phyloP scores from a whole-genome alignment of 2,797 vertebrate species.

The Euthynnus affinis region DNA sequence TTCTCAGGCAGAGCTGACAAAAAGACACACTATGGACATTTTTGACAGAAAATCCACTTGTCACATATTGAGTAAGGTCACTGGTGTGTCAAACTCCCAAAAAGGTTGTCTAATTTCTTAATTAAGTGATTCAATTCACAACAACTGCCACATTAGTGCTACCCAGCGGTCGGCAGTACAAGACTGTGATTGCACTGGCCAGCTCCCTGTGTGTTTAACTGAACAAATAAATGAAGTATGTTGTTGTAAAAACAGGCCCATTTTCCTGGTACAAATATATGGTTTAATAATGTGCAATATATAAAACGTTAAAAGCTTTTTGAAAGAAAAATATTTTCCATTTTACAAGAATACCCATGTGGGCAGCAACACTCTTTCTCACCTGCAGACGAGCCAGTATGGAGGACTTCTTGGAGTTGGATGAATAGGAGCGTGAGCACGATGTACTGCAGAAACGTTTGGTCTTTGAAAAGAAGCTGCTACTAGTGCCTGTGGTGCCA shows the following conservation, averaged over 20 bases:
- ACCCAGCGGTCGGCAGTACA: neutral
- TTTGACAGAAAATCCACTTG: neutral
- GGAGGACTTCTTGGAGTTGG: constrained; percentile 95
- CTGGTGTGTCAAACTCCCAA: neutral
- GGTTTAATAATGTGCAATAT: too few species aligned
- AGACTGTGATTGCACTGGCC: neutral
- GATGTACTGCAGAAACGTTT: constrained; percentile 96
- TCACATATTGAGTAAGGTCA: neutral
- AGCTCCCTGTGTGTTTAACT: too few species aligned
- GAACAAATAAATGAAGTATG: too few species aligned
- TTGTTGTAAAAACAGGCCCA: too few species aligned
- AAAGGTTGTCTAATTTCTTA: neutral
- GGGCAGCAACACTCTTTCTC: constrained; percentile 38
- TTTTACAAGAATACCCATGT: too few species aligned
- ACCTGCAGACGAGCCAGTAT: constrained; percentile 94
- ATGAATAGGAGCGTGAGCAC: constrained; percentile 96
- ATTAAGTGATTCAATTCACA: neutral
- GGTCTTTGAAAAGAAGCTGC: constrained; percentile 92
- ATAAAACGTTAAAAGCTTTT: too few species aligned
- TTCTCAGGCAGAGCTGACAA: neutral
- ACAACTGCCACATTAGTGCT: neutral
- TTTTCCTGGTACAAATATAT: too few species aligned
- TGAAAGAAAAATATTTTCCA: too few species aligned
- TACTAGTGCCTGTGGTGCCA: constrained; percentile 88
- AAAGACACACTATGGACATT: neutral